Evolutionary conservation across 2,888 invertebrate species (phyloP).

Genomic region (Hydraecia micacea): DNA sequence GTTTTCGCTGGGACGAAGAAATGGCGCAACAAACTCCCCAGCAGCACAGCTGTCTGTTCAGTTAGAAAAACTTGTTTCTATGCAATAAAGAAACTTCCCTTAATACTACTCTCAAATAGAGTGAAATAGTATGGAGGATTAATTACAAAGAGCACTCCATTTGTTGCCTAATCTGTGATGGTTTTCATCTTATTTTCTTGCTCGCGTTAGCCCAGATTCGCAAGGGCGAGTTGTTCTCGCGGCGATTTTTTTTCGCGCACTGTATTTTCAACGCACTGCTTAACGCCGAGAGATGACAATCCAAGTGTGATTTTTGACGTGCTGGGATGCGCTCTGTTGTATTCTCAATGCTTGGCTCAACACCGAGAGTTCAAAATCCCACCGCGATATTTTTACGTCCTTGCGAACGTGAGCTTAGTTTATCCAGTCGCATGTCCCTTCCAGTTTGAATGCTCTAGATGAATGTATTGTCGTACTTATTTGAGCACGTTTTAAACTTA

Average conservation of each 20-base stretch:
- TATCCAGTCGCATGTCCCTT: not conserved
- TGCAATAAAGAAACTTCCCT: not conserved
- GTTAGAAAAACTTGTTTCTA: not conserved
- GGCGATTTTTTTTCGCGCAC: too few relatives aligned
- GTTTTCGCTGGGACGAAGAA: too few relatives aligned
- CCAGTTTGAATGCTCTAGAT: slow-evolving; percentile 30
- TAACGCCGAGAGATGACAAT: too few relatives aligned
- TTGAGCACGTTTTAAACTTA: slow-evolving; percentile 32
- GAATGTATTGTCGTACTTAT: slow-evolving; percentile 31
- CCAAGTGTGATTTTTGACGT: too few relatives aligned
- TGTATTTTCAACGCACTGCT: too few relatives aligned
- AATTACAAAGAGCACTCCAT: not conserved
- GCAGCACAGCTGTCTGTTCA: not conserved
- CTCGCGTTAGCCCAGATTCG: not conserved
- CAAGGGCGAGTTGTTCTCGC: too few relatives aligned
- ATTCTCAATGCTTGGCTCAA: too few relatives aligned
- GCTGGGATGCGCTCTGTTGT: too few relatives aligned
- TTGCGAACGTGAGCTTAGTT: too few relatives aligned
- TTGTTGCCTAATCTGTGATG: slow-evolving; percentile 6
- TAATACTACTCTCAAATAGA: not conserved
- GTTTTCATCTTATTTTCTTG: not conserved
- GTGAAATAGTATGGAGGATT: not conserved
- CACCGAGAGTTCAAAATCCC: too few relatives aligned
- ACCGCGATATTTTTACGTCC: too few relatives aligned
- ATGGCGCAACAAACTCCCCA: too few relatives aligned